Base-by-base conservation (phyloP, 2,888 invertebrate genomes). In the Diaphora mendica region DNA sequence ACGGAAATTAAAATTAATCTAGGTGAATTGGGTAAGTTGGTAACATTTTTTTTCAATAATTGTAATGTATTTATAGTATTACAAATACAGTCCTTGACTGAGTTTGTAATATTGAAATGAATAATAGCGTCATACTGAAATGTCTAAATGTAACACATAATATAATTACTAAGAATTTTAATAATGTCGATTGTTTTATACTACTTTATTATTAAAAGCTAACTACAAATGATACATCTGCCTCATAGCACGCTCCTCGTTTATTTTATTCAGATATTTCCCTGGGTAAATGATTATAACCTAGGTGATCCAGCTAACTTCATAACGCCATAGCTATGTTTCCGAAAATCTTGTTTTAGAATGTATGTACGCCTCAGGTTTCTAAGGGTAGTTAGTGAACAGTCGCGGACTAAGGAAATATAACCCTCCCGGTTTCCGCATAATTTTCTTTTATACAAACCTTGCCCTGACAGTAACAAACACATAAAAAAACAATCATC, bases 1-100 rank as follows among this genome's bases (percentile, higher is more conserved):
- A 33, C 44, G 30, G 62, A 62, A 62, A 67, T 67, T 33, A 67
- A 48, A 48, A 48, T 48, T 67, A 67, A 67, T 67, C 26, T 66
- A 66, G 30, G 30, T 48, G 67, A 33, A 33, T 67, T 67, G 30
- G 15, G 48, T 48, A 67, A 48, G 1, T 30, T 13, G 3, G 15
- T 62, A 30, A 30, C 15, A 5, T 5, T 15, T 62, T 62, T 51
- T 55, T 23, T 55, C 20, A 11, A 55, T 51, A 5, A 51, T 5
- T 17, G 62, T 26, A 8, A 26, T 26, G 13, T 17, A 30, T 30
- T 62, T 62, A 62, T 62, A 59, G 51, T 55, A 55, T 55, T 55
- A 11, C 51, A 55, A 55, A 55, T 23, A 23, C 8, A 55, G 51
- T 11, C n/a, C 51, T 55, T 55, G 51, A 55, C 51, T 23, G 51